Evolutionary conservation across 1,140 invertebrate species (phyloP).

Genomic region (Carposina sasakii): DNA sequence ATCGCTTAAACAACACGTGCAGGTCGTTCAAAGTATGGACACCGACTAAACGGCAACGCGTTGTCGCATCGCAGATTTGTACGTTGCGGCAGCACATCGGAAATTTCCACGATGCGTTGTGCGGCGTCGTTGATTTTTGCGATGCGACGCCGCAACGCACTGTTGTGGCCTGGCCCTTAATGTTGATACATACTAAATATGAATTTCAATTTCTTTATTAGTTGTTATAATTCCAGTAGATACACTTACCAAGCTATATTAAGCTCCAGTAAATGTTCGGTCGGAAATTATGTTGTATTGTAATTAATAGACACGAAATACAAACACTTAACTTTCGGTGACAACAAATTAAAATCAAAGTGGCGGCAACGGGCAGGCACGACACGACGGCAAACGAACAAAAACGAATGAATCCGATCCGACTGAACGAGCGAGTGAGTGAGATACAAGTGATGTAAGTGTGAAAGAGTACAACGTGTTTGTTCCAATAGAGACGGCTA

Average conservation of each 20-base stretch:
- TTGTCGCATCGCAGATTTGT: neutral
- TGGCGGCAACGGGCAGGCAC: neutral
- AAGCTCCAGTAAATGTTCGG: neutral
- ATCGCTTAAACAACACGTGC: neutral
- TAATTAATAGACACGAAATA: neutral
- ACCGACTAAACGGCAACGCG: neutral
- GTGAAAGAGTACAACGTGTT: neutral
- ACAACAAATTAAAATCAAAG: neutral
- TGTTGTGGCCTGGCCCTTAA: neutral
- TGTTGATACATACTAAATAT: too few relatives aligned
- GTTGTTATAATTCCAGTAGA: too few relatives aligned
- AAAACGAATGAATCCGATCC: neutral
- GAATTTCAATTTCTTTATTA: too few relatives aligned
- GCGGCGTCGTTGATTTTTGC: too few relatives aligned
- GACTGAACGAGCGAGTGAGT: neutral
- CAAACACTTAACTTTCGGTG: neutral
- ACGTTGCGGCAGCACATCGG: neutral
- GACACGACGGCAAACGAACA: neutral
- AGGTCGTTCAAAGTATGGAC: slow-evolving; percentile 2
- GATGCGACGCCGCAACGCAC: neutral
- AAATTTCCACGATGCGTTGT: neutral
- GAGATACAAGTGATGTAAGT: neutral
- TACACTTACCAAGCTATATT: neutral
- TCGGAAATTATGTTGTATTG: neutral
- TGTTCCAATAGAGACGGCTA: neutral